Conservation (phyloP, 2,113 vertebrate species). For the mouse (Mus musculus) region GRCm39 chr2:161740001-161740500, state of each 20-base stretch:
- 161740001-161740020: neutral
- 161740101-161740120: neutral
- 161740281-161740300: neutral
- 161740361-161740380: neutral
- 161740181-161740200: neutral
- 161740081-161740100: neutral
- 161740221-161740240: neutral
- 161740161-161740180: neutral
- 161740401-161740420: neutral
- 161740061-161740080: neutral
- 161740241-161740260: neutral
- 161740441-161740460: neutral
- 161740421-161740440: neutral
- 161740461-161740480: neutral
- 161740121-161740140: neutral
- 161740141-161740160: neutral
- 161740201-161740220: neutral
- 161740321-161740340: neutral
- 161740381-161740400: neutral
- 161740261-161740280: neutral
- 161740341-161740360: no score
- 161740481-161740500: neutral
- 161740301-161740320: constrained; percentile 13
- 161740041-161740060: neutral
- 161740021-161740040: neutral